Evolutionary conservation across 2,888 invertebrate genomes (phyloP), one percentile per base, ranked within the genome.

Genomic region (Neocrepidodera transversa): DNA sequence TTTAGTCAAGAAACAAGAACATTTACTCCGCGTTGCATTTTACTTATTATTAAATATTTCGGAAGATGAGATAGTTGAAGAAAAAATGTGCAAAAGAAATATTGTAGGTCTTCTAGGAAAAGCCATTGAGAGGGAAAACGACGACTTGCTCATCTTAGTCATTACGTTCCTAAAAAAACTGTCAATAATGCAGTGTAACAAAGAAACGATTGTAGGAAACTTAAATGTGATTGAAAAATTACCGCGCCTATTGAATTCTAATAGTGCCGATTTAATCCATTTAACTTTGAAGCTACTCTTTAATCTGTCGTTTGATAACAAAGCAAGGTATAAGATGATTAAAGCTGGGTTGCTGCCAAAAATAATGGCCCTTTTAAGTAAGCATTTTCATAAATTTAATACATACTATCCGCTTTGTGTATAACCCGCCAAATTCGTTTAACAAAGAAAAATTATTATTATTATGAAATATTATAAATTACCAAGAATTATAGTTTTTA

Each of bases 31-130:
- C 78, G 96, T 95, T 42, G 92, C 94, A 2, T 93, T 94, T 78
- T 95, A 96, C 79, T 85, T 99, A 76, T 82, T 99, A 53, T 82
- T 97, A 48, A 98, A 99, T 78, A 91, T 99, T 79, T 93, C 97
- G 2, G 96, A 97, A 79, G 97, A 97, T 82, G 87, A 93, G 6
- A 91, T 91, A 77, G 92, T 97, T 2, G 98, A 98, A 80, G 91
- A 95, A 80, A 99, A 99, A 83, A 98, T 99, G 93, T 88, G 93
- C 20, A 93, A 94, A 72, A 92, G 96, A 78, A 93, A 92, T 73
- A 88, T 97, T 65, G 91, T 95, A 2, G 90, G 90, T 32, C 86
- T 96, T 81, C 83, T 97, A 32, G 87, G 93, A 43, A 92, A 92
- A 73, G 90, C 93, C 7, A 84, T 99, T 77, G 95, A 96, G 72